A percentile compares a stretch with the other conserved stretches of the same genome.
Evolutionary conservation across 2,888 invertebrate species (phyloP).

Genomic region (Rhogogaster chlorosoma): DNA sequence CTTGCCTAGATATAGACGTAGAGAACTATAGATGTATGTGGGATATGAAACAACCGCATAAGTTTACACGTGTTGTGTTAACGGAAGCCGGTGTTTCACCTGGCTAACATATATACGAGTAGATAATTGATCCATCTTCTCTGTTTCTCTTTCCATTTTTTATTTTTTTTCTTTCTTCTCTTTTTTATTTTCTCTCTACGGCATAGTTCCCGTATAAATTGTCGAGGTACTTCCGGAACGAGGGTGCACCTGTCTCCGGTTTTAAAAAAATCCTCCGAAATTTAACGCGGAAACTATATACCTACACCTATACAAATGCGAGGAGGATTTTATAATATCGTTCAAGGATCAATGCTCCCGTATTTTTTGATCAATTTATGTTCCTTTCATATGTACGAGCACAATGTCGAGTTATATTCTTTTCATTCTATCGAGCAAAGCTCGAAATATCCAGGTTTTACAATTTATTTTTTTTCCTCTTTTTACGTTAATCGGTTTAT

Average conservation of each 20-base stretch:
- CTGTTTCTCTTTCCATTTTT: background rate
- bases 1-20: background rate
- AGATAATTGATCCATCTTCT: background rate
- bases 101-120: background rate
- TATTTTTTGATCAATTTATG: background rate
- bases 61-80: slow-evolving; percentile 18
- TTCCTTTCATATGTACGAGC: background rate
- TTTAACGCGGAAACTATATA: background rate
- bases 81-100: slow-evolving; percentile 23
- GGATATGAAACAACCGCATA: background rate
- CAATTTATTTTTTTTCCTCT: too few species aligned
- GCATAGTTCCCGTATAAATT: background rate
- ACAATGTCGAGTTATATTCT: background rate
- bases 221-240: background rate
- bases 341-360: background rate
- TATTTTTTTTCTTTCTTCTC: background rate
- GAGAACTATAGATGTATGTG: background rate
- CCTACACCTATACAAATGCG: too few species aligned
- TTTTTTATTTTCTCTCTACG: background rate
- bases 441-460: too few species aligned
- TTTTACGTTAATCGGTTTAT: too few species aligned
- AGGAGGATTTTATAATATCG: background rate
- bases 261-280: background rate
- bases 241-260: background rate
- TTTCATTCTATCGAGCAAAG: background rate